Evolutionary conservation across 2,888 invertebrate species (phyloP).

Genomic region (Odontocerum albicorne): DNA sequence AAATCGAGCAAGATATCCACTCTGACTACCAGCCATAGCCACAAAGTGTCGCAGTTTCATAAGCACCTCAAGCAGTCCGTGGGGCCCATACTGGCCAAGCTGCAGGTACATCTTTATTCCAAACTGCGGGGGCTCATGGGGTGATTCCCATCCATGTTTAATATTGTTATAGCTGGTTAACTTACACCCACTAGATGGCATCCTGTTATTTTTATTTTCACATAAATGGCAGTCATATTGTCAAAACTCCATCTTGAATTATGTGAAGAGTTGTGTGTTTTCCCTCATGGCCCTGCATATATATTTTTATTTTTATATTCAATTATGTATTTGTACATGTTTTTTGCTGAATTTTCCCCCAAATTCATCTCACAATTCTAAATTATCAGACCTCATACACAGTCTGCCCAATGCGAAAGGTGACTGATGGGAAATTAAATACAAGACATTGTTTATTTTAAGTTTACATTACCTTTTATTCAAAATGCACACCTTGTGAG

Average conservation of each 20-base stretch:
- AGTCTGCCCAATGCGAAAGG: too few relatives aligned
- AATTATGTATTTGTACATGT: too few relatives aligned
- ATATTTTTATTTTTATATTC: too few relatives aligned
- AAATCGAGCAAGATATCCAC: conserved; percentile 91
- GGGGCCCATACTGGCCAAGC: conserved; percentile 80
- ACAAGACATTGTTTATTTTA: too few relatives aligned
- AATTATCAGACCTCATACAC: too few relatives aligned
- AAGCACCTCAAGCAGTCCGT: conserved; percentile 87
- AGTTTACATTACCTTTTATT: too few relatives aligned
- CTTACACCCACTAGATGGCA: too few relatives aligned
- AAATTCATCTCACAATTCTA: too few relatives aligned
- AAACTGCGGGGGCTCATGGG: not conserved
- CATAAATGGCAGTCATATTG: conserved; percentile 6
- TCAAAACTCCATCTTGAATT: not conserved
- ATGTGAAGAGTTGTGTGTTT: not conserved
- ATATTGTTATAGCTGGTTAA: not conserved
- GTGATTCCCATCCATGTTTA: not conserved
- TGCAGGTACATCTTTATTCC: conserved; percentile 60
- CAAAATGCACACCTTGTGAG: too few relatives aligned
- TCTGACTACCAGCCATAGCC: conserved; percentile 82
- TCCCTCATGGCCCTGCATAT: not conserved
- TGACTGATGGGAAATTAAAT: too few relatives aligned
- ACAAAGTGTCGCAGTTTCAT: conserved; percentile 94
- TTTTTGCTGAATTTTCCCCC: too few relatives aligned
- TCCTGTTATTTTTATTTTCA: too few relatives aligned